Percentiles rank a stretch among this genome's conserved stretches.
Conservation (phyloP, 1,140 invertebrate species). For the Trichonephila clavata region DNA sequence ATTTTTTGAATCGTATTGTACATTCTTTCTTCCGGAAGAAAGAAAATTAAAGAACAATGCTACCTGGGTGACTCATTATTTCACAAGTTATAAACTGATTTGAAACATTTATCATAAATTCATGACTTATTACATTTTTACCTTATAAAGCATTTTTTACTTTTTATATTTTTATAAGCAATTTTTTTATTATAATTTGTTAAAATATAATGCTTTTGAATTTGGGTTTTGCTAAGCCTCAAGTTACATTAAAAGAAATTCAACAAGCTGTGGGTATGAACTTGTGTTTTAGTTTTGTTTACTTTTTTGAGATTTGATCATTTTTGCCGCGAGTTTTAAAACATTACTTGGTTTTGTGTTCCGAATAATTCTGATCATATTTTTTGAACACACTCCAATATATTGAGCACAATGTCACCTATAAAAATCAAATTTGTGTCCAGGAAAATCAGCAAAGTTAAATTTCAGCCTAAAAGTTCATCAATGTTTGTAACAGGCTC, state of each 20-base stretch:
- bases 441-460: slow-evolving; percentile 89
- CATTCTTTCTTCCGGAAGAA: too few relatives aligned
- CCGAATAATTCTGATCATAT: background rate
- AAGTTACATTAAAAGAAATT: background rate
- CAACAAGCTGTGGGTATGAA: background rate
- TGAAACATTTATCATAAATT: too few relatives aligned
- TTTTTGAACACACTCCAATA: background rate
- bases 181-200: too few relatives aligned
- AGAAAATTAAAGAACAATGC: too few relatives aligned
- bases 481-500: slow-evolving; percentile 89
- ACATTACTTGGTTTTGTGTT: background rate
- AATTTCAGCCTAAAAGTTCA: slow-evolving; percentile 88
- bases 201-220: too few relatives aligned
- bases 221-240: too few relatives aligned
- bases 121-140: too few relatives aligned
- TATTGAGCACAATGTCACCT: slow-evolving; percentile 24
- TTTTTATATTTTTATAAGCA: too few relatives aligned
- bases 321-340: slow-evolving; percentile 20
- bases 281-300: background rate
- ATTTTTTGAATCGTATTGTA: too few relatives aligned
- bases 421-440: slow-evolving; percentile 80
- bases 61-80: too few relatives aligned
- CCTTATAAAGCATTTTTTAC: too few relatives aligned
- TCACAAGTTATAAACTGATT: too few relatives aligned
- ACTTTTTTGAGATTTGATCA: background rate